Conservation (phyloP, 2,888 invertebrate genomes). For the Rhynchonema sp. region DNA sequence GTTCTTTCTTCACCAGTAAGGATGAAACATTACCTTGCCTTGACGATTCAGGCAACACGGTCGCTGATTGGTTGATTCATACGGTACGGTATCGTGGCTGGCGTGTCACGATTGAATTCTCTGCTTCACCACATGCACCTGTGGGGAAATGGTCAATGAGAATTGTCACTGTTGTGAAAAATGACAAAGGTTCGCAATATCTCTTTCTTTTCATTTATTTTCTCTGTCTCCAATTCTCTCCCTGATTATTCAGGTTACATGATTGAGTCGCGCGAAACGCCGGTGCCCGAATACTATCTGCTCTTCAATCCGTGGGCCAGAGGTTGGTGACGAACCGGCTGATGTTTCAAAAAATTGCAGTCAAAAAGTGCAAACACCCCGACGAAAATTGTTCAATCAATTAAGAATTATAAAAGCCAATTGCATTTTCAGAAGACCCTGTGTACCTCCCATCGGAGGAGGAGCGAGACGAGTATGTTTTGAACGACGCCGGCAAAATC, state of each 20-base stretch:
- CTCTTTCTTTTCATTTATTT: no score
- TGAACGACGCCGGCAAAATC: constrained; percentile 68
- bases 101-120: background rate
- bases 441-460: constrained; percentile 57
- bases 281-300: constrained; percentile 40
- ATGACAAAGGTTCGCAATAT: background rate
- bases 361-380: background rate
- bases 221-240: no score
- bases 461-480: constrained; percentile 58
- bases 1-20: no score
- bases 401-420: background rate
- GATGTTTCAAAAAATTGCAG: no score
- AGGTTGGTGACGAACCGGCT: constrained; percentile 35
- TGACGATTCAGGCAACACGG: no score
- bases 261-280: background rate
- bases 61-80: background rate
- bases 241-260: no score
- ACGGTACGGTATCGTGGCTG: background rate
- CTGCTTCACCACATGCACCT: background rate
- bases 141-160: background rate
- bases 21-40: no score
- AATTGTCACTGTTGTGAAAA: background rate
- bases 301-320: constrained; percentile 78
- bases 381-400: background rate
- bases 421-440: constrained; percentile 45